These are phyloP conservation scores for Cynodonichthys magdalenae DNA, from an alignment of 2,797 vertebrate species.

Conservation along the genomic window DNA sequence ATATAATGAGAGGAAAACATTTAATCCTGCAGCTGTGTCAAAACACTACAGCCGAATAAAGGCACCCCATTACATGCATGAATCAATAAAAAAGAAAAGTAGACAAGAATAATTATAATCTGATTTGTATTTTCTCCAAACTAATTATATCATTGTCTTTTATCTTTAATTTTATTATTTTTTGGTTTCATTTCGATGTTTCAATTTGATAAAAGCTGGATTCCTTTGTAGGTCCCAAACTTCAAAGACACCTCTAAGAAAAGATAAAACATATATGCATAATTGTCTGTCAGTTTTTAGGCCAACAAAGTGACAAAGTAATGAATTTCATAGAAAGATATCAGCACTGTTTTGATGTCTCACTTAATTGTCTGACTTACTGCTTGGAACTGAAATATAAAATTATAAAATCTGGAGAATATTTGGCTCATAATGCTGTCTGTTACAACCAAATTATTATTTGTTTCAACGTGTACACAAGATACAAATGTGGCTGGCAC, in stretches of 20 bases:
- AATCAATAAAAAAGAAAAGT: too few species aligned
- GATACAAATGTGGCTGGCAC: constrained; percentile 5
- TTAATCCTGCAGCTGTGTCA: constrained; percentile 13
- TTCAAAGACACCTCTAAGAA: constrained; percentile 2
- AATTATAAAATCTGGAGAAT: constrained; percentile 44
- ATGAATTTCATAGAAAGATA: constrained; percentile 4
- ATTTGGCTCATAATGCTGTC: constrained; percentile 4
- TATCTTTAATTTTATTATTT: too few species aligned
- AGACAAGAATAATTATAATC: too few species aligned
- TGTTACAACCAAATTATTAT: neutral
- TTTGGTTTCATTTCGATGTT: neutral
- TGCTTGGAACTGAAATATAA: constrained; percentile 49
- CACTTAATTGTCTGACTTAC: constrained; percentile 36
- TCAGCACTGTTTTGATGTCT: constrained; percentile 1
- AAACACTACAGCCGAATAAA: constrained; percentile 1
- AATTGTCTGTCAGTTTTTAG: neutral
- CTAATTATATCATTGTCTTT: too few species aligned
- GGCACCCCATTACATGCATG: neutral
- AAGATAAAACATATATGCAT: constrained; percentile 1
- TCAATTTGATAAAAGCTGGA: neutral
- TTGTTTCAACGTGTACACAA: neutral
- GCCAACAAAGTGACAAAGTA: constrained; percentile 3
- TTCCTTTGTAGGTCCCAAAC: neutral
- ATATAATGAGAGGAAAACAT: constrained; percentile 29
- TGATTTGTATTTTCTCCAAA: too few species aligned